phyloP scores from a whole-genome alignment of 2,888 invertebrate species.

The Cecidostiba fungosa region DNA sequence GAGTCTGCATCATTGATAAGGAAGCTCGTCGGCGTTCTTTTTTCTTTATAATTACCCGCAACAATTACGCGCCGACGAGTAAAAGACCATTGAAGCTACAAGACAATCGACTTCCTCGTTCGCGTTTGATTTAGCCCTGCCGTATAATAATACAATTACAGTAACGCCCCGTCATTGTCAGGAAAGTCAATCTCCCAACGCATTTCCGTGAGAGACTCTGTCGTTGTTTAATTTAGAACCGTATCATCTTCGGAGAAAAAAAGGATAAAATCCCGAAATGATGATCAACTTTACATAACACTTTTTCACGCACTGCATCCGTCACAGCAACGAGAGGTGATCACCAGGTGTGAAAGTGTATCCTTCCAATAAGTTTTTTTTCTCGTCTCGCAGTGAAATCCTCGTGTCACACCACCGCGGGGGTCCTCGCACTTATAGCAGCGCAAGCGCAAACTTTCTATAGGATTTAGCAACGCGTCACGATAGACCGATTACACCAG shows the following conservation, averaged over 20 bases:
- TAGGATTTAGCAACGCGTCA: conserved; percentile 55
- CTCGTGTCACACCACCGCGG: neutral
- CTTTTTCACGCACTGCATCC: too few species aligned
- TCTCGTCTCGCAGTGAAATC: neutral
- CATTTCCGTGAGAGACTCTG: conserved; percentile 45
- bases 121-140: conserved; percentile 62
- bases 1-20: neutral
- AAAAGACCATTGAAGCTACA: conserved; percentile 25
- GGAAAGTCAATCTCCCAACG: neutral
- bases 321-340: neutral
- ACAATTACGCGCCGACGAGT: conserved; percentile 24
- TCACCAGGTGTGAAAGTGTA: neutral
- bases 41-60: conserved; percentile 37
- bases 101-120: conserved; percentile 71
- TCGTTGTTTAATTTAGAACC: conserved; percentile 34
- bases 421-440: conserved; percentile 13
- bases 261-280: neutral
- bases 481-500: conserved; percentile 49
- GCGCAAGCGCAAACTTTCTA: conserved; percentile 45
- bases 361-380: neutral
- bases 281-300: too few species aligned
- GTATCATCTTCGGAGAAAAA: conserved; percentile 6
- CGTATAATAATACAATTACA: conserved; percentile 57
- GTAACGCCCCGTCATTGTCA: conserved; percentile 59
- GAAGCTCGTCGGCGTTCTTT: neutral